These are phyloP conservation scores for Moxostoma hubbsi DNA, from an alignment of 2,797 vertebrate species.

Conservation along the genomic window DNA sequence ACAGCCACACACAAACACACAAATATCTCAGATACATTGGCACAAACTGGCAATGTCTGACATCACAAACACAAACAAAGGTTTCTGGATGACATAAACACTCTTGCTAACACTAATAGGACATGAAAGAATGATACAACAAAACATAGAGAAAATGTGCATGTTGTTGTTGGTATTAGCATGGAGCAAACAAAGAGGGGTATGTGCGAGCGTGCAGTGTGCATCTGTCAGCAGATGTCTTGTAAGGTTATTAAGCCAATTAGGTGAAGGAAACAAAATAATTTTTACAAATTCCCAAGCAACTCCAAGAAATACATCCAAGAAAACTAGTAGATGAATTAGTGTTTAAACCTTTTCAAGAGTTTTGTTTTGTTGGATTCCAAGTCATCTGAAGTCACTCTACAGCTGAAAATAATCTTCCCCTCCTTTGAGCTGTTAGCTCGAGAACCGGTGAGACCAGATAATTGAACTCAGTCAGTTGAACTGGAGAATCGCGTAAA, in stretches of 20 bases:
- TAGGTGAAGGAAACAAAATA: neutral
- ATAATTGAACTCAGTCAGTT: too few relatives aligned
- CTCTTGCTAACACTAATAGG: neutral
- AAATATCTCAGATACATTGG: neutral
- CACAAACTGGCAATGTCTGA: constrained; percentile 18
- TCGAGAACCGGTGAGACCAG: too few relatives aligned
- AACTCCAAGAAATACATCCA: too few relatives aligned
- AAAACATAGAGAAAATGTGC: neutral
- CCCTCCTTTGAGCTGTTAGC: too few relatives aligned
- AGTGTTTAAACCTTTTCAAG: too few relatives aligned
- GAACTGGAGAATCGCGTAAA: too few relatives aligned
- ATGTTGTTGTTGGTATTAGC: neutral
- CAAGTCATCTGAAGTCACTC: too few relatives aligned
- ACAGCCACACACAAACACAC: neutral
- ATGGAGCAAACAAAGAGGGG: neutral
- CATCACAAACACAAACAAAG: constrained; percentile 15
- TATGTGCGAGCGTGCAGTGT: neutral
- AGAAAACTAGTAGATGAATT: too few relatives aligned
- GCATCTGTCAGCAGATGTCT: neutral
- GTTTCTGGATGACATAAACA: neutral
- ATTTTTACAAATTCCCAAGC: too few relatives aligned
- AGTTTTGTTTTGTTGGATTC: too few relatives aligned
- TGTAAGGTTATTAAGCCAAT: neutral
- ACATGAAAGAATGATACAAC: neutral
- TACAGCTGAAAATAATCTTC: too few relatives aligned